These are phyloP conservation scores for Tetropium fuscum DNA, from an alignment of 2,888 invertebrate species.

Conservation along the genomic window DNA sequence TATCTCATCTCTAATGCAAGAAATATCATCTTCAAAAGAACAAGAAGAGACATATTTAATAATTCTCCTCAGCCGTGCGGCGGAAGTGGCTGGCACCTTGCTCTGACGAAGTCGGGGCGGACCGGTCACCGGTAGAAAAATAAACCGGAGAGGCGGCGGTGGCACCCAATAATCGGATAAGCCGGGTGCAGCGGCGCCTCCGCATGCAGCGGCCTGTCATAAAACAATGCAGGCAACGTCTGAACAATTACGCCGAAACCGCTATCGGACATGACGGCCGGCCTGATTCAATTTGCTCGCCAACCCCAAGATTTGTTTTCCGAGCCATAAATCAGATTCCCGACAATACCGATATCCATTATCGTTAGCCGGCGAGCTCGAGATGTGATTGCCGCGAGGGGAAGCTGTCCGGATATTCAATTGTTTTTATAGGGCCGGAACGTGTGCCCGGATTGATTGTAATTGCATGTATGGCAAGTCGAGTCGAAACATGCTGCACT, in stretches of 20 bases:
- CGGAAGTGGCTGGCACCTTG: no score
- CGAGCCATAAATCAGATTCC: conserved; percentile 65
- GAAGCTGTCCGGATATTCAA: conserved; percentile 48
- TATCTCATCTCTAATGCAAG: no score
- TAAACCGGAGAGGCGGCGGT: conserved; percentile 4
- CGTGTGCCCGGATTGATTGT: conserved; percentile 55
- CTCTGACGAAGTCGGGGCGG: no score
- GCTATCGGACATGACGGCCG: conserved; percentile 58
- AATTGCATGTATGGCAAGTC: conserved; percentile 53
- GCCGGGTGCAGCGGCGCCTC: conserved; percentile 5
- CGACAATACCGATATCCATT: conserved; percentile 66
- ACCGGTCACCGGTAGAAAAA: conserved; percentile 14
- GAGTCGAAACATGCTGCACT: conserved; percentile 47
- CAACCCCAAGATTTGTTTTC: conserved; percentile 65
- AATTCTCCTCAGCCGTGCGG: no score
- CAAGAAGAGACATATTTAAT: no score
- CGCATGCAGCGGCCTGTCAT: conserved; percentile 19
- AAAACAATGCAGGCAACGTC: conserved; percentile 36
- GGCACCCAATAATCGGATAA: conserved; percentile 8
- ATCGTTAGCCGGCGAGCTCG: conserved; percentile 59
- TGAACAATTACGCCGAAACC: conserved; percentile 43
- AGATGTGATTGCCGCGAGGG: conserved; percentile 42
- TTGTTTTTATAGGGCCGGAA: conserved; percentile 57
- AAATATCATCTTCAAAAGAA: no score
- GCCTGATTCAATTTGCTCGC: conserved; percentile 64